phyloP scores from a whole-genome alignment of 2,888 invertebrate genomes.

The Notodonta dromedarius region DNA sequence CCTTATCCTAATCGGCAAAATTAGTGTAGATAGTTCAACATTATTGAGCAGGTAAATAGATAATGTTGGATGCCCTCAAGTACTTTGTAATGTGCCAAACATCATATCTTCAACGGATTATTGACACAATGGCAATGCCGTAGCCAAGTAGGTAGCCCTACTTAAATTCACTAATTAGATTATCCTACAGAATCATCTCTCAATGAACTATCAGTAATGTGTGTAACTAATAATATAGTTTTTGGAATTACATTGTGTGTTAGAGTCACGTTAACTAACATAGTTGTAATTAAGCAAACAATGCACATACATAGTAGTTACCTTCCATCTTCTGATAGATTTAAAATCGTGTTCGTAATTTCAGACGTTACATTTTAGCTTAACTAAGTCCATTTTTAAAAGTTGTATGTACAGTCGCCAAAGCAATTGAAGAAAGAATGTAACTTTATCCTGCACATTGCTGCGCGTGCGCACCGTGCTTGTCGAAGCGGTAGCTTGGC shows the following conservation, averaged over 20 bases:
- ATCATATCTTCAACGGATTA: conserved; percentile 43
- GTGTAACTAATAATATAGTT: conserved; percentile 50
- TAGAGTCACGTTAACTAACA: conserved; percentile 61
- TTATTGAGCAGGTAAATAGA: conserved; percentile 39
- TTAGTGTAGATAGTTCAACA: conserved; percentile 37
- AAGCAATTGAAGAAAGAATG: conserved; percentile 9
- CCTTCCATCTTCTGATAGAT: conserved; percentile 57
- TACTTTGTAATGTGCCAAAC: conserved; percentile 64
- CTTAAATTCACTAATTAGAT: conserved; percentile 24
- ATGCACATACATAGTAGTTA: conserved; percentile 60
- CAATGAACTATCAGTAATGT: conserved; percentile 31
- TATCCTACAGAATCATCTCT: conserved; percentile 30
- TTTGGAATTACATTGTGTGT: conserved; percentile 57
- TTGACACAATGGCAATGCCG: conserved; percentile 49
- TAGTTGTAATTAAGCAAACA: conserved; percentile 54
- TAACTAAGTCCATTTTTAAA: conserved; percentile 46
- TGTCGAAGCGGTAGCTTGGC: conserved; percentile 26
- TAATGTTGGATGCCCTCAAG: conserved; percentile 31
- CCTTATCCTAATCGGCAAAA: conserved; percentile 23
- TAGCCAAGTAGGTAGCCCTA: conserved; percentile 31
- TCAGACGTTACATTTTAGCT: conserved; percentile 67
- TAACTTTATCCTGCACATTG: not conserved
- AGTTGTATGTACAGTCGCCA: conserved; percentile 40
- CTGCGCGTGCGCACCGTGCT: not conserved
- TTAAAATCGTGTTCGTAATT: conserved; percentile 71